Conservation (phyloP, 2,113 vertebrate species). For the Otis tarda region DNA sequence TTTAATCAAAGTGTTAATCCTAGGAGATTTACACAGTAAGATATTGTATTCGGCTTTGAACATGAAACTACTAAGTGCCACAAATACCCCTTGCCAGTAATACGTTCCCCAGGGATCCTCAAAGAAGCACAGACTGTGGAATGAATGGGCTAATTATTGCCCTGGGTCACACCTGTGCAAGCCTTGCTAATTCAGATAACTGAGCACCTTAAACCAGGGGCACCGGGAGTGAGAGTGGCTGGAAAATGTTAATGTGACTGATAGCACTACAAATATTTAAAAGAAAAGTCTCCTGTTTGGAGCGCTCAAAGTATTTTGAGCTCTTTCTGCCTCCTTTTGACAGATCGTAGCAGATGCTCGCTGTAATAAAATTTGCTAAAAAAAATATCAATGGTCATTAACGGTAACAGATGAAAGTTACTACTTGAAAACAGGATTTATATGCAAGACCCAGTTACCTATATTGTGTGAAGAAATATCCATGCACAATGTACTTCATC, state of each 20-base stretch:
- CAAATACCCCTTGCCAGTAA: constrained; percentile 41
- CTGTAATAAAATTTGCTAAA: neutral
- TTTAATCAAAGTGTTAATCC: constrained; percentile 71
- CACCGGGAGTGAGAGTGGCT: neutral
- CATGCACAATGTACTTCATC: neutral
- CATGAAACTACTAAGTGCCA: constrained; percentile 53
- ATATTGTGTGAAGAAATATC: neutral
- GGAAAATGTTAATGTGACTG: constrained; percentile 25
- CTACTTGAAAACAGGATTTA: neutral
- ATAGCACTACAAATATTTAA: constrained; percentile 36
- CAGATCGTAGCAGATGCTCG: neutral
- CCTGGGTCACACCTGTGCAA: constrained; percentile 25
- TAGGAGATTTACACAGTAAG: constrained; percentile 64
- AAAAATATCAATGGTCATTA: neutral
- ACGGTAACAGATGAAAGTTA: neutral
- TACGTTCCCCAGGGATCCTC: constrained; percentile 45
- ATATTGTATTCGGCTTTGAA: constrained; percentile 67
- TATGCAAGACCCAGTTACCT: neutral
- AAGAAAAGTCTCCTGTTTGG: neutral
- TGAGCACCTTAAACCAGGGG: constrained; percentile 23
- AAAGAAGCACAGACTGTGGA: constrained; percentile 21
- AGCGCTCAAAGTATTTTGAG: neutral
- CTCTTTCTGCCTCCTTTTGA: neutral
- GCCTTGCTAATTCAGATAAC: constrained; percentile 38
- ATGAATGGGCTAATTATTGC: constrained; percentile 59